Evolutionary conservation across 2,797 vertebrate species (phyloP), one percentile per base, ranked within the genome.

Genomic region (Labroides dimidiatus): DNA sequence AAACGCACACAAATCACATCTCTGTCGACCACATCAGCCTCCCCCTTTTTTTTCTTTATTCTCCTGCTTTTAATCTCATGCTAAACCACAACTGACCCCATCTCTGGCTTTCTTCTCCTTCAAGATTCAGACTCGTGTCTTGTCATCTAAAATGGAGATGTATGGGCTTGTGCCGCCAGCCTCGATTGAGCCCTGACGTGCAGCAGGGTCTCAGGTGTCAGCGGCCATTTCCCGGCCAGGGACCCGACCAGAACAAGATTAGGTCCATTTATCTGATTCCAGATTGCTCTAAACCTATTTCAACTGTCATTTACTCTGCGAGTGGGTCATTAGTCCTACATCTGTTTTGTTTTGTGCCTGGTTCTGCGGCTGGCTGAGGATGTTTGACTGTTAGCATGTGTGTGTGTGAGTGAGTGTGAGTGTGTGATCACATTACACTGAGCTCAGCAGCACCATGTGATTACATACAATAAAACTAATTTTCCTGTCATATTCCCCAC

Each of bases 241-340:
- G 88, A 89, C 91, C 88, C 62, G 20, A 84, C 79, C 86, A 83
- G 87, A 92, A 92, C 82, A 27, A 93, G 92, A 94, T 94, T 94
- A 94, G 92, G 88, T 87, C 89, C 91, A 93, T 94, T 94, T 92
- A 93, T 94, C 93, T 93, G 91, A 87, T 92, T 91, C 88, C 87
- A 88, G 87, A 92, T 91, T 92, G 91, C 80, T 69, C 86, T 89
- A 92, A 93, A 89, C 90, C 92, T 81, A 91, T 93, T 93, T 93
- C 85, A 86, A 75, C 89, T 91, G 88, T 91, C 90, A 89, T 93
- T 93, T 93, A 91, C 82, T 87, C 75, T 67, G 80, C 20, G 67
- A 81, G 78, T 70, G 80, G 81, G 86, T 89, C 91, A 88, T 94
- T 90, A 91, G 87, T 84, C 88, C 85, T 77, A 87, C 89, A 89